Evolutionary conservation across 1,140 invertebrate genomes (phyloP), one percentile per base, ranked within the genome.

Genomic region (Macrostomum lignano): DNA sequence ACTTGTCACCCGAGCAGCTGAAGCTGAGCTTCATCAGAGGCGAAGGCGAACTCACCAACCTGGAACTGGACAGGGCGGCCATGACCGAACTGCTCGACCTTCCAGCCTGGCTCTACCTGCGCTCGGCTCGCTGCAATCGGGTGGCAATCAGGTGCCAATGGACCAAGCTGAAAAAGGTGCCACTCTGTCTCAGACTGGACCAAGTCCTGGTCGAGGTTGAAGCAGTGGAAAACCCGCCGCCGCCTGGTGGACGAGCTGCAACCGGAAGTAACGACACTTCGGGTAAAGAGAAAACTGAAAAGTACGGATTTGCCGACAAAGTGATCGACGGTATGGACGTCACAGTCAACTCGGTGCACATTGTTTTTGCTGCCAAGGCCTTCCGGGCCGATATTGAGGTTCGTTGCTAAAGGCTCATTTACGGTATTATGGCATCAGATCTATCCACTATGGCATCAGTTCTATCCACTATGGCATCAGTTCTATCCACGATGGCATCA

Each of bases 311-410:
- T 58, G 72, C 73, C 34, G 73, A 86, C 49, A 73, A 82, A 67
- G 78, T 93, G 24, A 78, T 96, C 43, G 88, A 96, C 65, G 84
- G 84, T 23, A 88, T 98, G 47, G 88, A 76, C 21, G 68, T 94
- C 33, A 68, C 71, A 47, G 78, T 96, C 32, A 93, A 93, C 56
- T 76, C 74, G 31, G 78, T 94, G 29, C 68, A 71, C 45, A 70
- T 96, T 40, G 74, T 73, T 40, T 91, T 98, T 54, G 72, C 69
- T 42, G 88, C 81, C 55, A 72, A 73, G 44, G 74, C 75, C 31
- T 96, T 96, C 58, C 71, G 74, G 43, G 81, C 84, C 36, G 75
- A 74, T 44, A 70, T 96, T 46, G 74, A 84, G 68, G 81, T 88
- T n/a, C n/a, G n/a, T n/a, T n/a, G n/a, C n/a, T n/a, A n/a, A n/a